Evolutionary conservation across 2,113 vertebrate species (phyloP).

Genomic region (Neogale vison): DNA sequence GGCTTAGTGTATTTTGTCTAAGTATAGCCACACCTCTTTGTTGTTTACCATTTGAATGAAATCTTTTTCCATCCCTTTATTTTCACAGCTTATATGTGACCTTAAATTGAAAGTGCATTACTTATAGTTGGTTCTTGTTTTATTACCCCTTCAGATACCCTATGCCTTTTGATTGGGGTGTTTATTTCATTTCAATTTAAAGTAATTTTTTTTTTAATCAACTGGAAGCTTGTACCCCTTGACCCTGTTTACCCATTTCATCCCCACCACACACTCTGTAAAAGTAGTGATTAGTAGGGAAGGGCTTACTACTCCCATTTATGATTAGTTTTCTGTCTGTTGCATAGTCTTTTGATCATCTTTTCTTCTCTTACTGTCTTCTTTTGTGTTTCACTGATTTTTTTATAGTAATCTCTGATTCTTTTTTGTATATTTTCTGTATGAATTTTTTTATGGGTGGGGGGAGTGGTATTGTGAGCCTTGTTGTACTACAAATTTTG

Average conservation of each 20-base stretch:
- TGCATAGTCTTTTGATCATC: background rate
- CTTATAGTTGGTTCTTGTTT: background rate
- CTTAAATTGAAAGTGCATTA: background rate
- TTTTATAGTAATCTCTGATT: background rate
- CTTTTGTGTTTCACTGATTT: background rate
- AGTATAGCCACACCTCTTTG: background rate
- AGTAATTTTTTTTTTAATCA: background rate
- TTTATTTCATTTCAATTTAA: background rate
- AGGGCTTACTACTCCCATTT: background rate
- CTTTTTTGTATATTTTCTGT: background rate
- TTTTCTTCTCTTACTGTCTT: background rate
- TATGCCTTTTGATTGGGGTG: background rate
- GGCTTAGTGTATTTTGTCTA: background rate
- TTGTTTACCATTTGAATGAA: background rate
- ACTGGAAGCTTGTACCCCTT: background rate
- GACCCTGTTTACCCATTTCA: background rate
- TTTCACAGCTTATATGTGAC: background rate
- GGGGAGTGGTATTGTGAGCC: no score
- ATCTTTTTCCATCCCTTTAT: background rate
- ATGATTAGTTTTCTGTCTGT: background rate
- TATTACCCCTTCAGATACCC: background rate
- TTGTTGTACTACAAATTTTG: background rate
- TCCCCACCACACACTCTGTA: background rate
- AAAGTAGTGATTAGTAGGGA: background rate
- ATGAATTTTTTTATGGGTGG: background rate